phyloP scores from a whole-genome alignment of 2,888 invertebrate species.

The Heliconius charithonia region DNA sequence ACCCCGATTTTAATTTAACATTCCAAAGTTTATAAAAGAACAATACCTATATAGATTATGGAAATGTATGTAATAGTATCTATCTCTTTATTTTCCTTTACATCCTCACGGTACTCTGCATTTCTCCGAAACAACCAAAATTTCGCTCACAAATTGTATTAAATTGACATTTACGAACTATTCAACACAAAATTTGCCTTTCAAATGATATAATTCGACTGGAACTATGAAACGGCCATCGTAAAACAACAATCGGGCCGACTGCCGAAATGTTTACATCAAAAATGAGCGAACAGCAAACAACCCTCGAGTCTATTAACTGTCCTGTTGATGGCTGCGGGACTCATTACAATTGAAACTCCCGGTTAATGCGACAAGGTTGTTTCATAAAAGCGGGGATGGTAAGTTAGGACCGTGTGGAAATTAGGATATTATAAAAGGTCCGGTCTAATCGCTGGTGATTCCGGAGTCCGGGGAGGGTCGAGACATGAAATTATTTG shows the following conservation, averaged over 20 bases:
- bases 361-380: conserved; percentile 53
- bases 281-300: conserved; percentile 31
- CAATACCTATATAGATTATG: background rate
- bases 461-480: conserved; percentile 32
- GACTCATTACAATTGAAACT: conserved; percentile 47
- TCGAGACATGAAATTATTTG: conserved; percentile 41
- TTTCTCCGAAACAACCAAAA: background rate
- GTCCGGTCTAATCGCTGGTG: conserved; percentile 45
- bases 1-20: too few relatives aligned
- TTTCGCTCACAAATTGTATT: background rate
- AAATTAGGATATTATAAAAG: conserved; percentile 56
- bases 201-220: conserved; percentile 13
- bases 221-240: conserved; percentile 34
- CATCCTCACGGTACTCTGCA: background rate
- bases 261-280: conserved; percentile 35
- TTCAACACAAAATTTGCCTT: conserved; percentile 13
- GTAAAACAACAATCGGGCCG: conserved; percentile 39
- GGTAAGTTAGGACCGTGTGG: conserved; percentile 49
- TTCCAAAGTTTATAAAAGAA: too few relatives aligned
- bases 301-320: conserved; percentile 41
- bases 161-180: conserved; percentile 20
- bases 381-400: conserved; percentile 50
- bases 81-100: background rate
- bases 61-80: background rate
- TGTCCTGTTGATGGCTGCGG: conserved; percentile 51